Percentiles rank a stretch among this genome's conserved stretches.
Evolutionary conservation across 2,888 invertebrate species (phyloP).

Genomic region (Spatulosminthurus flaviceps): DNA sequence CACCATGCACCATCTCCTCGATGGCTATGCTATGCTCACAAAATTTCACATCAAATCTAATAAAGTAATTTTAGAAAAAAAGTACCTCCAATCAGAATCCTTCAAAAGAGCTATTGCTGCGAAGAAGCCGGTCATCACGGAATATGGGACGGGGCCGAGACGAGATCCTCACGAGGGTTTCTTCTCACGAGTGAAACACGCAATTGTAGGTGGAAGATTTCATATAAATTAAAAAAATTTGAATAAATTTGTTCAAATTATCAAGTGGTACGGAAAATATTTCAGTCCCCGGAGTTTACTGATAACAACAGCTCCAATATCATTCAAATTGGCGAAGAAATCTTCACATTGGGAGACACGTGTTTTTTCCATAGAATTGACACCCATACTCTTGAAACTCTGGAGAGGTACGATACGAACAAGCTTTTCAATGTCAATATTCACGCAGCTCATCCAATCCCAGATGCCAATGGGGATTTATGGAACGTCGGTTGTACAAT

Average conservation of each 20-base stretch:
- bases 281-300: constrained; percentile 36
- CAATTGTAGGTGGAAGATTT: neutral
- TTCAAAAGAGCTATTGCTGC: constrained; percentile 67
- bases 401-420: constrained; percentile 61
- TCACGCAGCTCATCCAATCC: constrained; percentile 67
- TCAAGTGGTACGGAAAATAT: neutral
- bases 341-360: constrained; percentile 32
- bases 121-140: constrained; percentile 67
- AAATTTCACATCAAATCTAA: constrained; percentile 67
- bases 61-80: constrained; percentile 65
- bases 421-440: constrained; percentile 65
- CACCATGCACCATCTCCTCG: constrained; percentile 36
- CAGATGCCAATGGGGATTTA: constrained; percentile 66
- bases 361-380: constrained; percentile 34
- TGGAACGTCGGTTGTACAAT: constrained; percentile 66
- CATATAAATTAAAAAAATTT: no score
- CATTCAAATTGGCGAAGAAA: neutral
- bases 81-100: constrained; percentile 67
- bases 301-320: constrained; percentile 41
- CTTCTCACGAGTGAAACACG: constrained; percentile 16
- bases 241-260: neutral
- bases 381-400: neutral
- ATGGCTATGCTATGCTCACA: constrained; percentile 65
- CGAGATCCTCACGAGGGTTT: constrained; percentile 27
- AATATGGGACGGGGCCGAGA: constrained; percentile 64